phyloP scores from a whole-genome alignment of 2,888 invertebrate genomes.

The Platycheirus rosarum region DNA sequence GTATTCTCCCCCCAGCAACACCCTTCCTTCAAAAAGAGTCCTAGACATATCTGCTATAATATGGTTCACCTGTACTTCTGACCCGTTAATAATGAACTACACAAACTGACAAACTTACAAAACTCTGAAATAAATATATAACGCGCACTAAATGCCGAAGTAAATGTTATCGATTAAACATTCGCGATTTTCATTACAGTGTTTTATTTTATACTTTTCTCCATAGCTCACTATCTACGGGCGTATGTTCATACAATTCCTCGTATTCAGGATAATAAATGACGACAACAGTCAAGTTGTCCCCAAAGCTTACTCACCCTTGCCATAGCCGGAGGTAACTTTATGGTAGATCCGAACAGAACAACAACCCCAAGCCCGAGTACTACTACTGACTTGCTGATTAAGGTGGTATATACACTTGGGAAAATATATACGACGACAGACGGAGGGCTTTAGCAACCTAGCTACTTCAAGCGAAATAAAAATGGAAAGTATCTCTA shows the following conservation, averaged over 20 bases:
- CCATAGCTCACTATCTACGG: neutral
- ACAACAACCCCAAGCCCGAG: conserved; percentile 53
- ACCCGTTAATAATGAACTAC: conserved; percentile 63
- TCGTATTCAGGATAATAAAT: conserved; percentile 70
- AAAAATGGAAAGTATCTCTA: conserved; percentile 69
- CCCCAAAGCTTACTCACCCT: conserved; percentile 67
- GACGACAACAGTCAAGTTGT: conserved; percentile 73
- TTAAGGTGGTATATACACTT: conserved; percentile 16
- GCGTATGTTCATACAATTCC: conserved; percentile 23
- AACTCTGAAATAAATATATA: no score
- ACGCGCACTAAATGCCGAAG: conserved; percentile 61
- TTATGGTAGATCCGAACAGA: conserved; percentile 32
- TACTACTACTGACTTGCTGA: no score
- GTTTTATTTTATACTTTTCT: conserved; percentile 64
- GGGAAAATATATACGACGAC: neutral
- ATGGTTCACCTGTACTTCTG: conserved; percentile 67
- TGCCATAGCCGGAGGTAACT: no score
- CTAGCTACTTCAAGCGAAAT: conserved; percentile 64
- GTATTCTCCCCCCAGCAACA: conserved; percentile 47
- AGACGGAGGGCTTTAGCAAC: conserved; percentile 53
- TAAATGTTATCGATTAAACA: conserved; percentile 74
- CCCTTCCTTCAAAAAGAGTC: conserved; percentile 21
- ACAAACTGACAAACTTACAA: conserved; percentile 46
- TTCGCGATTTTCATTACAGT: conserved; percentile 73
- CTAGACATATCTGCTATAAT: no score